phyloP scores from a whole-genome alignment of 2,797 vertebrate genomes.

The Cheirogaleus major region DNA sequence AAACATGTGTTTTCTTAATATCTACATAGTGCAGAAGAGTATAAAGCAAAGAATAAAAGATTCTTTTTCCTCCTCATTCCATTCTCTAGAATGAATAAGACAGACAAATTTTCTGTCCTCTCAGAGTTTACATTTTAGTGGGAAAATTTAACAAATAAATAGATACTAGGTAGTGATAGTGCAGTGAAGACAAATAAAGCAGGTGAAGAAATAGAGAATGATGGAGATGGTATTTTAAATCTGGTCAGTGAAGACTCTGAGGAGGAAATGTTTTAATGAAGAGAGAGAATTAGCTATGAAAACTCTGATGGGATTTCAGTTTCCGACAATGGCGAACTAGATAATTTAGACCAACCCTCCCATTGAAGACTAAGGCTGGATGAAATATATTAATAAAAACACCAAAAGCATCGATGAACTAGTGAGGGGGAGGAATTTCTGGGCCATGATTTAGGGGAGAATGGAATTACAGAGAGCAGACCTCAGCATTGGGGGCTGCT shows the following conservation, averaged over 20 bases:
- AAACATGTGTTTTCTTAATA: constrained; percentile 9
- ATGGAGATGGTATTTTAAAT: not conserved
- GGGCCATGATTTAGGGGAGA: not conserved
- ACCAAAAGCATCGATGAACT: not conserved
- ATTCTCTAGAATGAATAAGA: not conserved
- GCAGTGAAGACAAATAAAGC: not conserved
- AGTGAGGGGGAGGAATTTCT: not conserved
- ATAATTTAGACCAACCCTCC: not conserved
- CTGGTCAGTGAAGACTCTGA: not conserved
- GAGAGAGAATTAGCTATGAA: not conserved
- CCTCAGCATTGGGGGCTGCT: not conserved
- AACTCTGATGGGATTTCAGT: not conserved
- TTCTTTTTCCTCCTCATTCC: not conserved
- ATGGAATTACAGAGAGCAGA: not conserved
- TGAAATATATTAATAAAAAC: not conserved
- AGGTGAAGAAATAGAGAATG: not conserved
- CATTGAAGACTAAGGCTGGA: not conserved
- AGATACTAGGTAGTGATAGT: not conserved
- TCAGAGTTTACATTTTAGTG: constrained; percentile 19
- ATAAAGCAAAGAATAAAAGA: not conserved
- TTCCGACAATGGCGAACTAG: not conserved
- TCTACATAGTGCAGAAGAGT: not conserved
- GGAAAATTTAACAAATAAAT: not conserved
- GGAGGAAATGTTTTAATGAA: constrained; percentile 6
- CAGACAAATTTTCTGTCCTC: not conserved